phyloP scores from a whole-genome alignment of 2,888 invertebrate species.

The Xestia rhomboidea region DNA sequence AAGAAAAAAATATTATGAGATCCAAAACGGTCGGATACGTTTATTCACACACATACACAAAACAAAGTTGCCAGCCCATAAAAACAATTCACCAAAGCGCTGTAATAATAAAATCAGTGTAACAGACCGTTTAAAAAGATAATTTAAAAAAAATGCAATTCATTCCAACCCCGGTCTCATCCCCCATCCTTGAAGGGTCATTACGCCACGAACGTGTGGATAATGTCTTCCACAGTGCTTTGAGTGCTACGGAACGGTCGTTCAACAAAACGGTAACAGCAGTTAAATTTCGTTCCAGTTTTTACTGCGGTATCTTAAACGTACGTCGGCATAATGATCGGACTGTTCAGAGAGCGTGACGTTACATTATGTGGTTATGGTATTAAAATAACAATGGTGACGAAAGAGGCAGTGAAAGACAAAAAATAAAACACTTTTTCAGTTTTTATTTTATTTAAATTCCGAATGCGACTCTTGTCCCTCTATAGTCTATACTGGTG shows the following conservation, averaged over 20 bases:
- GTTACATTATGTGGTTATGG: slow-evolving; percentile 31
- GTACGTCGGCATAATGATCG: slow-evolving; percentile 56
- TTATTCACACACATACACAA: not conserved
- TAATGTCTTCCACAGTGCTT: slow-evolving; percentile 77
- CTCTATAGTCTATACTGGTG: not conserved
- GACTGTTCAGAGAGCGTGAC: slow-evolving; percentile 28
- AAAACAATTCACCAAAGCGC: slow-evolving; percentile 44
- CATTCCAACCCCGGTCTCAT: slow-evolving; percentile 65
- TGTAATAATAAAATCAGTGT: slow-evolving; percentile 66
- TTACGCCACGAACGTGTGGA: slow-evolving; percentile 81
- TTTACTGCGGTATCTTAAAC: slow-evolving; percentile 66
- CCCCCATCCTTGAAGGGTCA: slow-evolving; percentile 76
- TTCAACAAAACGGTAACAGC: slow-evolving; percentile 75
- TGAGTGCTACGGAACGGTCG: slow-evolving; percentile 72
- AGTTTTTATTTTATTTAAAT: not conserved
- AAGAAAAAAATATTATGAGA: too few species aligned
- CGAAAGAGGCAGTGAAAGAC: not conserved
- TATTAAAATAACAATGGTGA: not conserved
- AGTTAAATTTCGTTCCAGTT: slow-evolving; percentile 73
- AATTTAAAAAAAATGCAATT: slow-evolving; percentile 66
- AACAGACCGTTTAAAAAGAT: slow-evolving; percentile 66
- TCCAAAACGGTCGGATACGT: not conserved
- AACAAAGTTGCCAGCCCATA: slow-evolving; percentile 43
- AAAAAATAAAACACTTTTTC: not conserved
- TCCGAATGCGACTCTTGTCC: not conserved